These are phyloP conservation scores for Phengaris arion DNA, from an alignment of 2,888 invertebrate species.

Conservation along the genomic window DNA sequence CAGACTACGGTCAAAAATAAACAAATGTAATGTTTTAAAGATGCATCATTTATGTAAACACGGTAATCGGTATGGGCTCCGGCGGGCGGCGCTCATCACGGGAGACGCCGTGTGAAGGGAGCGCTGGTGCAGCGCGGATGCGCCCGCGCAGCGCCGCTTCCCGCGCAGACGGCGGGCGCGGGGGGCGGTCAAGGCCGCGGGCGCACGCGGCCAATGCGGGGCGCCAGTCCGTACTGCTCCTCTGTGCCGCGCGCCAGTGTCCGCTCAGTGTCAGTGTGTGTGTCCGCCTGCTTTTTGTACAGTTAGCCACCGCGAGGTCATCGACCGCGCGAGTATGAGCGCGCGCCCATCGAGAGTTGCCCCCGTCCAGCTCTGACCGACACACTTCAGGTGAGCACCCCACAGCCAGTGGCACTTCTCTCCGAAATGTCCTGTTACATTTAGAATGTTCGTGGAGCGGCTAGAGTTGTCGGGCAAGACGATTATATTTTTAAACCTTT, in stretches of 20 bases:
- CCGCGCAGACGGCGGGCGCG: conserved; percentile 31
- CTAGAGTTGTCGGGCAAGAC: background rate
- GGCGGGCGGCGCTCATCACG: background rate
- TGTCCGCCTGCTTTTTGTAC: conserved; percentile 48
- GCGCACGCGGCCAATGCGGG: conserved; percentile 47
- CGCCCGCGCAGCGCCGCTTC: conserved; percentile 28
- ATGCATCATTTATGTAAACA: conserved; percentile 4
- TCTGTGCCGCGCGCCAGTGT: conserved; percentile 39
- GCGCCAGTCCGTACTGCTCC: conserved; percentile 44
- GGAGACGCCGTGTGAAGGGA: background rate
- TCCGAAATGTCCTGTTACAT: conserved; percentile 29
- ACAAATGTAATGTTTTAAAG: no score
- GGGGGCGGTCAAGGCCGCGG: conserved; percentile 67
- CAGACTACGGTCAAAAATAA: no score
- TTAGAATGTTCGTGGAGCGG: background rate
- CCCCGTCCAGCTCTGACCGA: conserved; percentile 47
- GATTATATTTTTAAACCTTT: conserved; percentile 25
- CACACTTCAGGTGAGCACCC: conserved; percentile 57
- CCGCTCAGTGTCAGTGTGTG: conserved; percentile 41
- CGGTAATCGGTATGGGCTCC: no score
- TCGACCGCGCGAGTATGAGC: conserved; percentile 71
- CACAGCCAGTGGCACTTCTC: background rate
- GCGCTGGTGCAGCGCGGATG: conserved; percentile 25
- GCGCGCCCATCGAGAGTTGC: conserved; percentile 51
- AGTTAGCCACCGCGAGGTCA: conserved; percentile 62